phyloP scores from a whole-genome alignment of 2,113 vertebrate genomes.

The Spizaetus ornatus region DNA sequence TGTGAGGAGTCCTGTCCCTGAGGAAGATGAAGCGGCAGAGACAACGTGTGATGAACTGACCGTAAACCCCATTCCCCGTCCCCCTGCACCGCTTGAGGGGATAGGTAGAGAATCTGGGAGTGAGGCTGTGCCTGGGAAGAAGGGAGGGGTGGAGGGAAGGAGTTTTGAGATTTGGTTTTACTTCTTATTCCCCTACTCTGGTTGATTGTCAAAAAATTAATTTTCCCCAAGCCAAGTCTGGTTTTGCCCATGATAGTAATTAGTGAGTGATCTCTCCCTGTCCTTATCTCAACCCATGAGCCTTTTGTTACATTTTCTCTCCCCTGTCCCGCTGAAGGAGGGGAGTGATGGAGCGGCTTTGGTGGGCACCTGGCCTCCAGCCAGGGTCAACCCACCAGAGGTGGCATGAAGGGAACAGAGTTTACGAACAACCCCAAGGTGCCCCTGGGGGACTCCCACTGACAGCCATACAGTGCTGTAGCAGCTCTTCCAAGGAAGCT shows the following conservation, averaged over 20 bases:
- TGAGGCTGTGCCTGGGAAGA: not conserved
- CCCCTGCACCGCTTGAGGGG: fast-evolving
- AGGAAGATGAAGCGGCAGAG: not conserved
- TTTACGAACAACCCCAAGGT: not conserved
- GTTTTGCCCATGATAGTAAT: not conserved
- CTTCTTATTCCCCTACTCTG: not conserved
- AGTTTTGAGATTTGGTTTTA: not conserved
- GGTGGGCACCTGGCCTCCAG: not conserved
- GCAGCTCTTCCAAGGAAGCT: not conserved
- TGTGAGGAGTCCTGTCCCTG: not conserved
- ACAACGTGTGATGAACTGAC: not conserved
- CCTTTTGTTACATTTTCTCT: not conserved
- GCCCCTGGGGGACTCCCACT: not conserved
- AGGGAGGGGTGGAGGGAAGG: not conserved
- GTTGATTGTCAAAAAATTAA: not conserved
- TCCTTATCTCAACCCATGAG: not conserved
- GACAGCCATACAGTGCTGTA: not conserved
- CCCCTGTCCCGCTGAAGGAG: not conserved
- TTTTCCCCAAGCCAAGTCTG: not conserved
- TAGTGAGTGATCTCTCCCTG: not conserved
- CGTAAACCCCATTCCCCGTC: not conserved
- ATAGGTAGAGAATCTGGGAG: not conserved
- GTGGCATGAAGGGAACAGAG: not conserved
- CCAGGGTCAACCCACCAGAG: not conserved
- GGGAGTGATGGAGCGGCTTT: not conserved